These are phyloP conservation scores for Autographa pulchrina DNA, from an alignment of 2,888 invertebrate species.

Conservation along the genomic window DNA sequence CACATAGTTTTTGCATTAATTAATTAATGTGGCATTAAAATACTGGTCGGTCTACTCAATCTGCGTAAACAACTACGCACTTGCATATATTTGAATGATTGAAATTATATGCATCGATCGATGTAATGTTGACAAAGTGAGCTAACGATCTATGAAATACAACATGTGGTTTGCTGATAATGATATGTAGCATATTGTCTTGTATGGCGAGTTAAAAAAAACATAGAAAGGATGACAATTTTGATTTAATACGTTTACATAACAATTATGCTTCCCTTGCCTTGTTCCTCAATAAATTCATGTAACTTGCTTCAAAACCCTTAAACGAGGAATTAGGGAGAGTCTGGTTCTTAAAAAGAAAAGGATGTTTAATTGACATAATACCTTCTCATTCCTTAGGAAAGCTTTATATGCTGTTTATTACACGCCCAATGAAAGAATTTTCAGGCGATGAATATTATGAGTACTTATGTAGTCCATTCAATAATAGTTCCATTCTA, in stretches of 20 bases:
- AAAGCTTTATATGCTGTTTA: neutral
- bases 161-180: neutral
- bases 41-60: slow-evolving; percentile 41
- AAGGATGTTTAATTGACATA: too few species aligned
- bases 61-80: slow-evolving; percentile 44
- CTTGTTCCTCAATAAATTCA: too few species aligned
- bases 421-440: neutral
- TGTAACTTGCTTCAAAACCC: too few species aligned
- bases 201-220: too few species aligned
- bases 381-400: neutral
- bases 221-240: neutral
- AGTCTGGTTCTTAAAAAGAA: too few species aligned
- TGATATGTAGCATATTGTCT: neutral
- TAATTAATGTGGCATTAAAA: slow-evolving; percentile 43
- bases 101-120: slow-evolving; percentile 38
- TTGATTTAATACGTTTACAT: neutral
- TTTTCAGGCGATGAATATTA: too few species aligned
- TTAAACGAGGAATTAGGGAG: too few species aligned
- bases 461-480: neutral
- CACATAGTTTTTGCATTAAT: slow-evolving; percentile 27
- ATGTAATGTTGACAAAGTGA: slow-evolving; percentile 24
- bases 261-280: too few species aligned
- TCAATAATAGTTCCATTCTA: neutral
- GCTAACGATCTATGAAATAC: neutral
- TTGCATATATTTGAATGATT: slow-evolving; percentile 39